Evolutionary conservation across 1,140 invertebrate genomes (phyloP).

Genomic region (Apocrypta bakeri): DNA sequence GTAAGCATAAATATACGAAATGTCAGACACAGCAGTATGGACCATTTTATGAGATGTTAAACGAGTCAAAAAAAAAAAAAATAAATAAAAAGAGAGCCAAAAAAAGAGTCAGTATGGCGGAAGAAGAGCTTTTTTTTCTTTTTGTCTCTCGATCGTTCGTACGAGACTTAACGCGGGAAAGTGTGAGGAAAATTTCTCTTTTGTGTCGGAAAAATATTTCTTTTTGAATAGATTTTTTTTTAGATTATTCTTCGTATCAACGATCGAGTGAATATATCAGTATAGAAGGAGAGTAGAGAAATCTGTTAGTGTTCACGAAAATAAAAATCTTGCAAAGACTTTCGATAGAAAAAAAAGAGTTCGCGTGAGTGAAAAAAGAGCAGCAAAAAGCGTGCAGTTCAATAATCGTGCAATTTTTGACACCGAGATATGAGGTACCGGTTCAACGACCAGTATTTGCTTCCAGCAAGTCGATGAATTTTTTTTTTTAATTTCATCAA

Average conservation of each 20-base stretch:
- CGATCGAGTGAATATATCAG: no score
- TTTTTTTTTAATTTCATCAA: neutral
- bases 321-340: conserved; percentile 42
- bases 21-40: conserved; percentile 66
- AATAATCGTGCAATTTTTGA: conserved; percentile 62
- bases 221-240: no score
- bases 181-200: no score
- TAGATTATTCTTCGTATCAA: no score
- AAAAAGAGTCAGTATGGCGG: no score
- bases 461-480: conserved; percentile 64
- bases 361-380: conserved; percentile 23
- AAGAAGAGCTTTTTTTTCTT: neutral
- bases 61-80: conserved; percentile 24
- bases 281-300: no score
- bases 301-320: conserved; percentile 9
- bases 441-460: conserved; percentile 58
- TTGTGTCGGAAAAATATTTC: no score
- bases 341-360: neutral
- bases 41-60: conserved; percentile 6
- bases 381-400: conserved; percentile 59
- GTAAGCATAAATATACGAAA: conserved; percentile 74
- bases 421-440: conserved; percentile 32
- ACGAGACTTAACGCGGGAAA: no score
- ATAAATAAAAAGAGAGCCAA: neutral
- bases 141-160: neutral